These are phyloP conservation scores for Clivina fossor DNA, from an alignment of 2,888 invertebrate genomes.

Conservation along the genomic window DNA sequence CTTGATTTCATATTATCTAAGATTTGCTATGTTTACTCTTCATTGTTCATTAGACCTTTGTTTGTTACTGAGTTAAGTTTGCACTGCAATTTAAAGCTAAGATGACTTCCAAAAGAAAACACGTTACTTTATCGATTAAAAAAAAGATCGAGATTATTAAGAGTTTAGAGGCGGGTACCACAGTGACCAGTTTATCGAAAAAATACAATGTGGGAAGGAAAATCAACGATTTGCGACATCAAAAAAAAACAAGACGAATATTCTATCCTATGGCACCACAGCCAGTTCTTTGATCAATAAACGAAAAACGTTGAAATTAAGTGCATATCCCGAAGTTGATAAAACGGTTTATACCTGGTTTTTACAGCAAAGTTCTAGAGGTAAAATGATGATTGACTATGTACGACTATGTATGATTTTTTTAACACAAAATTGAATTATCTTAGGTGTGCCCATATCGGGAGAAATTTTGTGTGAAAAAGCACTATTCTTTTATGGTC, in stretches of 20 bases:
- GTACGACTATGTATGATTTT: no score
- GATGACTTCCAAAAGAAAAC: conserved; percentile 4
- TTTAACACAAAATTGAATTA: no score
- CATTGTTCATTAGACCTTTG: no score
- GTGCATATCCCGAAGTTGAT: background rate
- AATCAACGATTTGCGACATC: background rate
- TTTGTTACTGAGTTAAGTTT: no score
- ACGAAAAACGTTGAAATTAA: background rate
- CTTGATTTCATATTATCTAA: no score
- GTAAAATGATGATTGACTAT: no score
- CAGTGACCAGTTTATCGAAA: background rate
- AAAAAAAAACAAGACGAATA: conserved; percentile 1
- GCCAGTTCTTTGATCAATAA: conserved; percentile 1
- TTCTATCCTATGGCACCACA: background rate
- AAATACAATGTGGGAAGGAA: background rate
- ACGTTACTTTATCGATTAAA: background rate
- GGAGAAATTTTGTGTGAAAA: conserved; percentile 25
- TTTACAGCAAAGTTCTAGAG: background rate
- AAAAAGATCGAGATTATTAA: background rate
- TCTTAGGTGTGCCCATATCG: conserved; percentile 20
- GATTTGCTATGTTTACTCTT: no score
- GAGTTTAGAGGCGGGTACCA: background rate
- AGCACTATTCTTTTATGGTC: conserved; percentile 2
- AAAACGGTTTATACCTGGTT: background rate
- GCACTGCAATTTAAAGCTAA: no score